Base-by-base conservation (phyloP, 2,797 vertebrate genomes). In the Tadarida brasiliensis region DNA sequence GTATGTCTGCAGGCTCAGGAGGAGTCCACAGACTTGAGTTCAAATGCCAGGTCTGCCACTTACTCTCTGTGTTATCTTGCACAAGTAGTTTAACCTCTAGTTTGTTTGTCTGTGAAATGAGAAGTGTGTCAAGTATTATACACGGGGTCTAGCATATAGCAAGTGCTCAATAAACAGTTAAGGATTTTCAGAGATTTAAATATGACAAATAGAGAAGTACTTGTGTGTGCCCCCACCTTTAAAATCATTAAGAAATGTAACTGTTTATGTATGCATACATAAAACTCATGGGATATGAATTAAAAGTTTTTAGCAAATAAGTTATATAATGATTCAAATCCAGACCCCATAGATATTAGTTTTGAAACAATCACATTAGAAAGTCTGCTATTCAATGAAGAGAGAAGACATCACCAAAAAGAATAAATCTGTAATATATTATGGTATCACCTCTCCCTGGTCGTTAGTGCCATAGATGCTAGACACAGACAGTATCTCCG, bases 241-340 rank as follows among this genome's bases (percentile, higher is more conserved):
- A 84, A 80, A 90, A 78, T 59, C 54, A 93, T 39, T 85, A 77
- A 88, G 49, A 59, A 71, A 76, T 54, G 57, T 71, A 92, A 90
- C 10, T 28, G 54, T 67, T 82, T 57, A 77, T 35, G 56, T 35
- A 22, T 80, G 17, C 26, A 54, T n/a, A 35, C 33, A 39, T 44
- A 83, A 91, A 94, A 81, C 11, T n/a, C 88, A 59, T 3, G 3
- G 11, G 70, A 82, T 65, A 76, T 1, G 0, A n/a, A 83, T 89
- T 17, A 70, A 87, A 92, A 95, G 24, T 15, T 11, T 84, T 93
- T 35, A 57, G 22, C 67, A 77, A 11, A 56, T 73, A 35, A 1
- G 1, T 57, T 65, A 76, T 17, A 73, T 51, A 39, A 76, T 77
- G 20, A 76, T 33, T 78, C 9, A 82, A 63, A 28, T 65, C 54